phyloP scores from a whole-genome alignment of 2,888 invertebrate genomes.

The Hemithea aestivaria region DNA sequence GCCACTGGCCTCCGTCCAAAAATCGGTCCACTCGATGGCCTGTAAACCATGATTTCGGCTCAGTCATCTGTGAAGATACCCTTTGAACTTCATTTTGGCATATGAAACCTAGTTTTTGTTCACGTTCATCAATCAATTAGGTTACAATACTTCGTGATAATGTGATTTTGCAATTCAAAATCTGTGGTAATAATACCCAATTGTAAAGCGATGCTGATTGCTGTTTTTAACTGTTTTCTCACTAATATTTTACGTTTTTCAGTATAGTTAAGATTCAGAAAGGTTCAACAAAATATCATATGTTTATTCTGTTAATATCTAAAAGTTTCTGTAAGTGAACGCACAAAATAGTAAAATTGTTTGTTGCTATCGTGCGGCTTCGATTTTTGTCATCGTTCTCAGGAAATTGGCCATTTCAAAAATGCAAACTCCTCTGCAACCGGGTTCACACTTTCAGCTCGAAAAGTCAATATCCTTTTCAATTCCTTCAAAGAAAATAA shows the following conservation, averaged over 20 bases:
- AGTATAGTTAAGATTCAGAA: no score
- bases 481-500: slow-evolving; percentile 24
- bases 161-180: no score
- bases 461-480: slow-evolving; percentile 24
- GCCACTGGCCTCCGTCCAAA: slow-evolving; percentile 46
- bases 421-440: slow-evolving; percentile 11
- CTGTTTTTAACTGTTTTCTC: no score
- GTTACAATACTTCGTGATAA: no score
- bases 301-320: no score
- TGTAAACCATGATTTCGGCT: slow-evolving; percentile 39
- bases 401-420: slow-evolving; percentile 24
- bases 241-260: no score
- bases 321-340: no score
- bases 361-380: background rate
- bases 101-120: slow-evolving; percentile 15
- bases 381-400: slow-evolving; percentile 5
- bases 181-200: no score
- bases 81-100: slow-evolving; percentile 30
- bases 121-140: no score
- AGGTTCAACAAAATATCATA: no score
- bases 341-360: slow-evolving; percentile 1
- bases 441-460: slow-evolving; percentile 11
- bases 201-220: no score
- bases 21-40: slow-evolving; percentile 40
- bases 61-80: slow-evolving; percentile 47